Evolutionary conservation across 2,888 invertebrate genomes (phyloP).

Genomic region (Synergus gifuensis): DNA sequence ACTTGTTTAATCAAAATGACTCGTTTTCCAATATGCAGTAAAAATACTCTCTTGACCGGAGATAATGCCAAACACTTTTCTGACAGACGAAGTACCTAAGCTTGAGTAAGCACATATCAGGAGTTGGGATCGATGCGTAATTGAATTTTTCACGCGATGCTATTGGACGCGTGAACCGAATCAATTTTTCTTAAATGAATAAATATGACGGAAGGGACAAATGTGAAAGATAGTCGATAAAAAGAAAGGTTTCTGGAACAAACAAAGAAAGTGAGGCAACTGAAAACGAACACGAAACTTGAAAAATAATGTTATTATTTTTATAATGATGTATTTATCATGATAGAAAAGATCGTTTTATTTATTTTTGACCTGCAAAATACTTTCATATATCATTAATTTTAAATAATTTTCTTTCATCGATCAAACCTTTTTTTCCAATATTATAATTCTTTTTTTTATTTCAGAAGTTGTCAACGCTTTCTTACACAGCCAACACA

Average conservation of each 20-base stretch:
- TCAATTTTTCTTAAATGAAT: not conserved
- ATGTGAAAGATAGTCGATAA: not conserved
- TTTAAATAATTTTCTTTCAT: too few species aligned
- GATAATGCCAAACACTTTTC: constrained; percentile 38
- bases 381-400: too few species aligned
- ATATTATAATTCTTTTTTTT: not conserved
- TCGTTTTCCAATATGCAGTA: constrained; percentile 29
- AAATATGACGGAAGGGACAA: not conserved
- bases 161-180: not conserved
- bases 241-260: not conserved
- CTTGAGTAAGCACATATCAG: not conserved
- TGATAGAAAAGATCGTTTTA: not conserved
- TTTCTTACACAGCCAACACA: not conserved
- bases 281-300: not conserved
- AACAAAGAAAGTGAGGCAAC: not conserved
- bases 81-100: constrained; percentile 6
- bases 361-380: too few species aligned
- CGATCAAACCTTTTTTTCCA: too few species aligned
- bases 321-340: not conserved
- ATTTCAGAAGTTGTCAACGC: not conserved
- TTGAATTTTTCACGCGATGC: constrained; percentile 34
- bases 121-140: constrained; percentile 28
- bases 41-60: constrained; percentile 36
- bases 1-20: not conserved
- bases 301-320: not conserved